Base-by-base conservation (phyloP, 2,113 vertebrate genomes). In the Hypanus sabinus region DNA sequence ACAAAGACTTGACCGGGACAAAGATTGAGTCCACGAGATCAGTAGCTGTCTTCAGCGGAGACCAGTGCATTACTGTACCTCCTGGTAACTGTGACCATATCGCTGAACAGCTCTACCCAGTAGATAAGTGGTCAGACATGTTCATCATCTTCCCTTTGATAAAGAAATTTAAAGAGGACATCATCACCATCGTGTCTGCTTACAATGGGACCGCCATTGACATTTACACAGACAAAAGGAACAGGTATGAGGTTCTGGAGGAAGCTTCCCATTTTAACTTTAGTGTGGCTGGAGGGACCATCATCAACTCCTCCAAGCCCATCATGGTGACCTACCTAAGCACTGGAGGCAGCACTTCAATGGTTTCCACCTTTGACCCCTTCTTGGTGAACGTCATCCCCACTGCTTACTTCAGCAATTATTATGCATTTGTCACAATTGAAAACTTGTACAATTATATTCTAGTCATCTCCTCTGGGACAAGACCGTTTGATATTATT, bases 11-110 rank as follows among this genome's bases (percentile, higher is more conserved):
- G 85, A 88, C 85, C 0, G 85, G 85, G 9, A 88, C 85, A 2
- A 88, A 65, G 85, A 1, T 88, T 1, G 14, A 6, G 30, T n/a
- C 85, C 57, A 65, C 85, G 6, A 65, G n/a, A 0, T 57, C 85
- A 0, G 85, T 88, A 30, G 85, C 85, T 18, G 85, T 88, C 85
- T 88, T 88, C 85, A 88, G 85, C 18, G 85, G 85, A 9, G 85
- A 65, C 60, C 85, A 88, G 8, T 88, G 85, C 60, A 65, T 65
- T 0, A 65, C 60, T 1, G 85, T 88, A 2, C 27, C 85, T 2
- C 85, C 60, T 1, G 33, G 16, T 20, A 88, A 88, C 7, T 88
- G 85, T 20, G 60, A 65, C 60, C 57, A 88, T 20, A 20, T 88
- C 1, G 30, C 57, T 18, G 85, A 88, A 18, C 60, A 33, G 60